These are phyloP conservation scores for Takifugu ocellatus DNA, from an alignment of 2,797 vertebrate genomes.

Conservation along the genomic window DNA sequence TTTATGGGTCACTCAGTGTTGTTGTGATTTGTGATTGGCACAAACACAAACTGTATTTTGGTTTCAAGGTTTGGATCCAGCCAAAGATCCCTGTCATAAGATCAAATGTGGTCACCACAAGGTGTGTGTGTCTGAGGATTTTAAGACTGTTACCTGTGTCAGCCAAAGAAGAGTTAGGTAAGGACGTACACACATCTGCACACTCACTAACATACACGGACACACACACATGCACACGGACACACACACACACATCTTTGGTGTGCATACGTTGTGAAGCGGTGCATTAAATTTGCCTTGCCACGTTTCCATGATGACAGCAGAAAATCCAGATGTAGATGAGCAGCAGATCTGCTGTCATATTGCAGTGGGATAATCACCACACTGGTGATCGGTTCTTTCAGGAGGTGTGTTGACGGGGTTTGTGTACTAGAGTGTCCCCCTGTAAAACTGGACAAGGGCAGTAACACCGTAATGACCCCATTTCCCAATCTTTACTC, in stretches of 20 bases:
- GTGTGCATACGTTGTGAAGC: background rate
- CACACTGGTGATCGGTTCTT: conserved; percentile 54
- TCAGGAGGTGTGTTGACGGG: conserved; percentile 64
- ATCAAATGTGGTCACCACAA: conserved; percentile 94
- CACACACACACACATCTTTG: conserved; percentile 8
- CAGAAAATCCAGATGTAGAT: conserved; percentile 22
- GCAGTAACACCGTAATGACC: conserved; percentile 69
- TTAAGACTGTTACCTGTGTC: conserved; percentile 87
- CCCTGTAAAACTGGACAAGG: conserved; percentile 50
- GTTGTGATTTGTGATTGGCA: too few relatives aligned
- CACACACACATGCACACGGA: background rate
- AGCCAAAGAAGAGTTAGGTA: conserved; percentile 93
- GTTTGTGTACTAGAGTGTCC: conserved; percentile 39
- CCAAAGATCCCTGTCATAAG: conserved; percentile 95
- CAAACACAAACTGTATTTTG: conserved; percentile 11
- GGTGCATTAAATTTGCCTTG: conserved; percentile 9
- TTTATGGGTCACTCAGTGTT: too few relatives aligned
- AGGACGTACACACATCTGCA: conserved; percentile 11
- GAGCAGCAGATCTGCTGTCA: conserved; percentile 15
- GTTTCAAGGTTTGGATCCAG: conserved; percentile 84
- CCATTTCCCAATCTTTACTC: conserved; percentile 61
- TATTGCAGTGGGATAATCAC: conserved; percentile 29
- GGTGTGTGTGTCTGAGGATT: conserved; percentile 89
- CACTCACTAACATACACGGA: background rate
- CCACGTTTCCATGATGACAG: conserved; percentile 4